Conservation (phyloP, 2,113 vertebrate species). For the Sterrhoptilus dennistouni region DNA sequence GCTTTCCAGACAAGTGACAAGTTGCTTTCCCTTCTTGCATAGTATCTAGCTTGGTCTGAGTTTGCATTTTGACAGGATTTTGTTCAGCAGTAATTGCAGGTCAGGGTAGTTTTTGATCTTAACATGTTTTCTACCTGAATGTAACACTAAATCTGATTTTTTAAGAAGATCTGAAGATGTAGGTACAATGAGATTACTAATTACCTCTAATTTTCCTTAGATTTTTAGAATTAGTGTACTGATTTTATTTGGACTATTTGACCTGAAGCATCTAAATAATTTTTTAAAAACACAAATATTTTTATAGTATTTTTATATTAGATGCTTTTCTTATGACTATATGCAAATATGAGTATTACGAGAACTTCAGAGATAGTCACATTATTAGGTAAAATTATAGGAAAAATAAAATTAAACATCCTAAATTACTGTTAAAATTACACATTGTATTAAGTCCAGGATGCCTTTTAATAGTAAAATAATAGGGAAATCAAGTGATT, state of each 20-base stretch:
- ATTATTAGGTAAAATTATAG: not conserved
- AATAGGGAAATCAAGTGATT: not conserved
- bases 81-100: not conserved
- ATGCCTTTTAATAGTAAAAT: not conserved
- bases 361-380: not conserved
- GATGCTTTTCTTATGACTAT: not conserved
- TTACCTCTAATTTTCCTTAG: not conserved
- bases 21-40: not conserved
- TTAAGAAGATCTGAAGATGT: not conserved
- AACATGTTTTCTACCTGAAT: not conserved
- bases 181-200: not conserved
- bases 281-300: too few species aligned
- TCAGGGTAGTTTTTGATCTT: not conserved
- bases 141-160: not conserved
- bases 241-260: not conserved
- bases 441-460: not conserved
- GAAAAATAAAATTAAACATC: not conserved
- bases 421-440: not conserved
- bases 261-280: not conserved
- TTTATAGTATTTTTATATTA: not conserved
- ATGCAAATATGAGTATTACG: not conserved
- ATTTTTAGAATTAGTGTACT: not conserved
- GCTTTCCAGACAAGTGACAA: not conserved
- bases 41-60: not conserved
- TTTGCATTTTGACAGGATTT: not conserved